Evolutionary conservation across 2,888 invertebrate species (phyloP), one percentile per base, ranked within the genome.

Genomic region (Cynaeus angustus): DNA sequence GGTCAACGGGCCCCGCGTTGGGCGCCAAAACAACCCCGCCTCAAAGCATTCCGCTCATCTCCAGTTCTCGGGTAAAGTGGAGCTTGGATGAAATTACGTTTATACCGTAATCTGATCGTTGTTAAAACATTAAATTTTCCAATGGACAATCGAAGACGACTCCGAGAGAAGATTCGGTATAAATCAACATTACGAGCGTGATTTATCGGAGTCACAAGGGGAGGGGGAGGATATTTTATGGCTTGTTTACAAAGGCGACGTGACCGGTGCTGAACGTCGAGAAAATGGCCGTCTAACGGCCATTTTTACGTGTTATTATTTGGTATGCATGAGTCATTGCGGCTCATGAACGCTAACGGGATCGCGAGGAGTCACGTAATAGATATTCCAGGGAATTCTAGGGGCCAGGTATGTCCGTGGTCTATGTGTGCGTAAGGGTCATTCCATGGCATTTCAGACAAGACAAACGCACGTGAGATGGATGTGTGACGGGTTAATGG

Each of bases 321-420:
- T 21, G 38, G 55, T 55, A 55, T 55, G 55, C 55, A 55, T 55
- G 55, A 55, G 16, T 55, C 55, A 55, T 21, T 37, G 55, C 33
- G 33, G 55, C 30, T 52, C 52, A 26, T 52, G 52, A 52, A 12
- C 16, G 37, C n/a, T 55, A 55, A 55, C 55, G 55, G 55, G 16
- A 55, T n/a, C 9, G 48, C 41, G 41, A 2, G 41, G 13, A 10
- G 41, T 10, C 41, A 41, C 41, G 41, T 33, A 33, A 33, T 33
- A 7, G 9, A 33, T 21, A 21, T 21, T 21, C 21, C 21, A 21
- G 21, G 21, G 21, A 21, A 21, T 21, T 21, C 21, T 21, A n/a
- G 21, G 2, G 21, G 21, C 21, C 4, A 21, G 21, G 21, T 21
- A 21, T 21, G 21, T 21, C 21, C 21, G 4, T 21, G 21, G 21